Percentiles rank a stretch among this genome's conserved stretches.
phyloP scores from a whole-genome alignment of 2,113 vertebrate species.

The Lophura nycthemera region DNA sequence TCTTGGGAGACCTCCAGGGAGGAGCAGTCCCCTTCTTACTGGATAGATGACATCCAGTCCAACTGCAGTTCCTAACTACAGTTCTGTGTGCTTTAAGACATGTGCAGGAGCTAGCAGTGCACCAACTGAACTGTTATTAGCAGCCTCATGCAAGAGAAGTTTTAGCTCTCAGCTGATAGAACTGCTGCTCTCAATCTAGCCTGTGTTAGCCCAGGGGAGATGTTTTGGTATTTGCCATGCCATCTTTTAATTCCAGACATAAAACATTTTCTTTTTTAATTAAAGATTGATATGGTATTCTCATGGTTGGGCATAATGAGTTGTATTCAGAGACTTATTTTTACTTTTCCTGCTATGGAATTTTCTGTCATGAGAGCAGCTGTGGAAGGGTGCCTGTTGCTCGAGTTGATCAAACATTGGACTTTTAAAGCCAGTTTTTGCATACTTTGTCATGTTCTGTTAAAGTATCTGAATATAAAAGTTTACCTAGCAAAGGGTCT shows the following conservation, averaged over 20 bases:
- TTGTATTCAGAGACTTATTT: constrained; percentile 15
- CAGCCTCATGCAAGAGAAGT: background rate
- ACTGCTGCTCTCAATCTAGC: background rate
- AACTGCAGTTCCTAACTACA: background rate
- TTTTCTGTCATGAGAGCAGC: background rate
- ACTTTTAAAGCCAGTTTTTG: background rate
- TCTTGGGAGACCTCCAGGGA: background rate
- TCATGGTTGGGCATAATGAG: background rate
- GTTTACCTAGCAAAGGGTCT: background rate
- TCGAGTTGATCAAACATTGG: background rate
- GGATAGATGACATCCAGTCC: background rate
- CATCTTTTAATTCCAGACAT: background rate
- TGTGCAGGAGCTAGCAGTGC: background rate
- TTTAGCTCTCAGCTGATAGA: background rate
- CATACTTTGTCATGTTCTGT: background rate
- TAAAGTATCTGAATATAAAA: background rate
- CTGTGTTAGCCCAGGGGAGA: accelerated
- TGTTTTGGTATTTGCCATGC: background rate
- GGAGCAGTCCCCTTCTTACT: background rate
- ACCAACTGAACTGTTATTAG: background rate
- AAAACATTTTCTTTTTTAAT: background rate
- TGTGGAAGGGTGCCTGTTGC: accelerated
- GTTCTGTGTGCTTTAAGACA: background rate
- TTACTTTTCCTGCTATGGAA: background rate
- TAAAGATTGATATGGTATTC: background rate